These are phyloP conservation scores for Fulmarus glacialis DNA, from an alignment of 2,113 vertebrate species.

Conservation along the genomic window DNA sequence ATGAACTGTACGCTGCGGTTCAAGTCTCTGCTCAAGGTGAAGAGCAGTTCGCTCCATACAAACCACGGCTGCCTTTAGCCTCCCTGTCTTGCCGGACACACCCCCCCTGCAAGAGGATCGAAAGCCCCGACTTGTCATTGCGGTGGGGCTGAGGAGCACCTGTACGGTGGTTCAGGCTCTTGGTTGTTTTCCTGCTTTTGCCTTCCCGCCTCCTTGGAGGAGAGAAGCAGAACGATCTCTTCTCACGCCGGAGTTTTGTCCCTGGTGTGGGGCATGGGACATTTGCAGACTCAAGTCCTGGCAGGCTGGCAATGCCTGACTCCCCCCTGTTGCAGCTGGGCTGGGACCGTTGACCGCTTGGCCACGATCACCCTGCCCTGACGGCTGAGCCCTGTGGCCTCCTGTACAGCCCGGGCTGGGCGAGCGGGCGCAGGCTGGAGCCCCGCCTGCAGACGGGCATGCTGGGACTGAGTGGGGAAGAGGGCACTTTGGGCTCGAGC, in stretches of 20 bases:
- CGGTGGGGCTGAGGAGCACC: not conserved
- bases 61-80: accelerated
- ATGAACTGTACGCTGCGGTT: not conserved
- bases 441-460: not conserved
- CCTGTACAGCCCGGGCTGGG: not conserved
- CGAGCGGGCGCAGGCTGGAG: not conserved
- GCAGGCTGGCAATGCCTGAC: not conserved
- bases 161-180: not conserved
- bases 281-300: not conserved
- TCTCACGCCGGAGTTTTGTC: not conserved
- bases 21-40: not conserved
- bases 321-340: accelerated
- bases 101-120: accelerated
- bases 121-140: not conserved
- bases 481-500: not conserved
- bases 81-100: accelerated
- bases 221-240: not conserved
- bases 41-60: not conserved
- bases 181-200: not conserved
- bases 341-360: not conserved
- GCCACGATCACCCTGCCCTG: not conserved
- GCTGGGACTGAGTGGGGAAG: not conserved
- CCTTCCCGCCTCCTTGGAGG: not conserved
- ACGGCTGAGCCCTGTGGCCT: not conserved
- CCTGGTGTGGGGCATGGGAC: accelerated